These are phyloP conservation scores for Saguinus oedipus DNA, from an alignment of 2,797 vertebrate species.

Conservation along the genomic window DNA sequence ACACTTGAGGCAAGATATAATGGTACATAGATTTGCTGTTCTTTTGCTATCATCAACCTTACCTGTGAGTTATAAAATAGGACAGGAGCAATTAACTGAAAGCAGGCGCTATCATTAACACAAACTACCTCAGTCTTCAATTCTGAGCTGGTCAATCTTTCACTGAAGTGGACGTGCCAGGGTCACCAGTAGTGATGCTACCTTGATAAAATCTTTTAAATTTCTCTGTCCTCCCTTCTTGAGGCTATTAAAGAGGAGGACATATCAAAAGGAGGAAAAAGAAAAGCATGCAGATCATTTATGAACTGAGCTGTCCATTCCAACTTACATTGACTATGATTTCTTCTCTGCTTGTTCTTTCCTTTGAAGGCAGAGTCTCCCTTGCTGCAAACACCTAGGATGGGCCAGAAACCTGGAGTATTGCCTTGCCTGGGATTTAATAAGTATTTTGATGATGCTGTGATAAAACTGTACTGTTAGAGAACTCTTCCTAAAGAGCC, in stretches of 20 bases:
- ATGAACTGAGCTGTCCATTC: accelerated
- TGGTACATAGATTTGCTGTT: accelerated
- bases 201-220: not conserved
- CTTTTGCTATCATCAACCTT: not conserved
- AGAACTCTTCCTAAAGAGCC: not conserved
- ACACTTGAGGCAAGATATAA: accelerated
- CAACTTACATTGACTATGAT: accelerated
- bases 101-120: accelerated
- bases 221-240: not conserved
- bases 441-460: accelerated
- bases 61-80: not conserved
- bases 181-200: accelerated
- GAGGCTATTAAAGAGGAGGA: not conserved
- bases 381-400: accelerated
- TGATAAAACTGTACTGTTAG: accelerated
- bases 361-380: not conserved
- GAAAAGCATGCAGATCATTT: not conserved
- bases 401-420: accelerated
- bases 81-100: not conserved
- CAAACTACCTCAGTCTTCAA: accelerated
- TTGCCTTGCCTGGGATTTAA: not conserved
- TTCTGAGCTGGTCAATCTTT: not conserved
- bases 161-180: accelerated
- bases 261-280: not conserved
- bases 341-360: not conserved